Conservation (phyloP, 2,888 invertebrate genomes). For the Limnephilus marmoratus region DNA sequence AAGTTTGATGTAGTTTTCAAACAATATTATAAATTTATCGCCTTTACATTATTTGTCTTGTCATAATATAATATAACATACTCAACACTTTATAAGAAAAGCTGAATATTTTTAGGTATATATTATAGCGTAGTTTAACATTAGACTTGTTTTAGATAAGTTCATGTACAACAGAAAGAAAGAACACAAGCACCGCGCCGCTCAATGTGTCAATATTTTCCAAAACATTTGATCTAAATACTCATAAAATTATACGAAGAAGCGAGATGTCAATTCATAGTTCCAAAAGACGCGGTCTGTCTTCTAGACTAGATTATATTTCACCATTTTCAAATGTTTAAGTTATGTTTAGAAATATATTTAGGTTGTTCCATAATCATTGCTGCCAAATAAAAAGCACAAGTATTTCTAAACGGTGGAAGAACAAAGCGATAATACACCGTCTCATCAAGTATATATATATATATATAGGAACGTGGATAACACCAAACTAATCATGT, state of each 20-base stretch:
- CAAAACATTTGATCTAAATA: not conserved
- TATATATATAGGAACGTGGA: not conserved
- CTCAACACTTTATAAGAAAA: constrained; percentile 18
- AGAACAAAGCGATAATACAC: not conserved
- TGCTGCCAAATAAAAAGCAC: constrained; percentile 9
- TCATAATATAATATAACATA: constrained; percentile 14
- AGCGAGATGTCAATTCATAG: constrained; percentile 35
- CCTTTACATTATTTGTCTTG: constrained; percentile 39
- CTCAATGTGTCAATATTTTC: not conserved
- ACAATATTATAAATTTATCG: constrained; percentile 38
- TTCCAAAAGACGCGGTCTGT: constrained; percentile 13
- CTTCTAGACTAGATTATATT: not conserved
- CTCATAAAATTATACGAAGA: not conserved
- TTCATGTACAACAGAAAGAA: not conserved
- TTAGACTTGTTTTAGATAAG: not conserved
- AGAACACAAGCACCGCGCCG: not conserved
- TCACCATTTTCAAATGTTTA: not conserved
- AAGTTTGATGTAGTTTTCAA: constrained; percentile 35
- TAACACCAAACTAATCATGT: constrained; percentile 45
- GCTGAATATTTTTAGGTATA: constrained; percentile 43
- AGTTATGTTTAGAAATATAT: not conserved
- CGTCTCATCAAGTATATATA: not conserved
- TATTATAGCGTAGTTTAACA: not conserved
- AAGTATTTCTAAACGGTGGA: constrained; percentile 14
- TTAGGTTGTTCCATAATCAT: constrained; percentile 22